Percentiles rank a stretch among this genome's conserved stretches.
Conservation (phyloP, 2,113 vertebrate species). For the Bothrops jararaca region DNA sequence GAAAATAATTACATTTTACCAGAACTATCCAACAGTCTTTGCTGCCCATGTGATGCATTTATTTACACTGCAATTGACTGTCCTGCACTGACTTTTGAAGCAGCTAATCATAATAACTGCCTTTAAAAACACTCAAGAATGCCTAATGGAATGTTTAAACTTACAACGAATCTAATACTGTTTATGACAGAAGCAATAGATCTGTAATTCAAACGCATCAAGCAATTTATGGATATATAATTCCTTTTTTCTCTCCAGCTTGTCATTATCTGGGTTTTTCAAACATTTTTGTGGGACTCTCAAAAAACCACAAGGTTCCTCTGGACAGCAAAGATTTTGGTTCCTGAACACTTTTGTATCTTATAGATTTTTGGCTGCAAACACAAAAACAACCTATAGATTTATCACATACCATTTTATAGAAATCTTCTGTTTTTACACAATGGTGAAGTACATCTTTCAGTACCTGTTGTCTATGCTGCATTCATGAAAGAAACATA, state of each 20-base stretch:
- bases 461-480: background rate
- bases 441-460: background rate
- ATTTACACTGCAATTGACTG: background rate
- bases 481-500: background rate
- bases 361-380: background rate
- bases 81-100: background rate
- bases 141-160: background rate
- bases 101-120: background rate
- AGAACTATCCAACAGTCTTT: background rate
- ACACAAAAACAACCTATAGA: background rate
- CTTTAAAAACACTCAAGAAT: background rate
- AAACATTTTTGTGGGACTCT: background rate
- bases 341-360: background rate
- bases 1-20: background rate
- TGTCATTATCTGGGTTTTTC: background rate
- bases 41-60: background rate
- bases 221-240: background rate
- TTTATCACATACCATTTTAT: background rate
- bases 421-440: background rate
- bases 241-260: background rate
- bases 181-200: background rate
- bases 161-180: background rate
- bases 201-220: background rate
- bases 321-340: background rate
- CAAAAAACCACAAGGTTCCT: background rate